A percentile compares a stretch with the other conserved stretches of the same genome.
Conservation (phyloP, 2,113 vertebrate genomes). For the Seriola dumerili region DNA sequence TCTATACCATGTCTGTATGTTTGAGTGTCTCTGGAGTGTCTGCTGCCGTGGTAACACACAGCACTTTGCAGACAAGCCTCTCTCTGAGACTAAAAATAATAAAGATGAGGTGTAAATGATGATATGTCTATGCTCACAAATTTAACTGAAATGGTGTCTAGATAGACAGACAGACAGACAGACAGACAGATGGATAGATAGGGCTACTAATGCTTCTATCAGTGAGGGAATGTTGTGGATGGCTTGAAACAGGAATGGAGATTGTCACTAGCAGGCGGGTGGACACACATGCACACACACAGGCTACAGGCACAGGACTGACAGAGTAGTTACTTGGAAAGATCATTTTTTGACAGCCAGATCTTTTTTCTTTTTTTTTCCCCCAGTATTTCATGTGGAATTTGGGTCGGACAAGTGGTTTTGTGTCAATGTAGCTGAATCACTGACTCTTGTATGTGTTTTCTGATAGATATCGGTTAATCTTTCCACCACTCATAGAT, state of each 20-base stretch:
- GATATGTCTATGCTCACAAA: conserved; percentile 27
- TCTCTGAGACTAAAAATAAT: conserved; percentile 58
- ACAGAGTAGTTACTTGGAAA: background rate
- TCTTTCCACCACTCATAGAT: background rate
- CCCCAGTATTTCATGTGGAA: background rate
- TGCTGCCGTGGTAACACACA: conserved; percentile 73
- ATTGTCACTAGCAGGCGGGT: too few species aligned
- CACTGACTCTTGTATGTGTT: background rate
- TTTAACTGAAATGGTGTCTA: conserved; percentile 21
- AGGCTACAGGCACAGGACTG: background rate
- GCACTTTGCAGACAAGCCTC: conserved; percentile 24
- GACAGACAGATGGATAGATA: background rate
- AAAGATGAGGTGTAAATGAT: conserved; percentile 49
- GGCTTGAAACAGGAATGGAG: background rate
- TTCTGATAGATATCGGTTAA: background rate
- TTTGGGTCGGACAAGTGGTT: background rate
- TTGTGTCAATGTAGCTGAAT: background rate
- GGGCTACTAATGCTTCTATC: background rate
- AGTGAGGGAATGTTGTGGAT: background rate
- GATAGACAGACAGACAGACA: background rate
- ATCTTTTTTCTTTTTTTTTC: background rate
- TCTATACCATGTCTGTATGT: conserved; percentile 36
- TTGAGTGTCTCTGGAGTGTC: conserved; percentile 63
- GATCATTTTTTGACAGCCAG: background rate
- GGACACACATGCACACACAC: background rate